A percentile compares a stretch with the other conserved stretches of the same genome.
These are phyloP conservation scores for Drosophila leonis DNA, from an alignment of 2,888 invertebrate genomes.

Conservation along the genomic window DNA sequence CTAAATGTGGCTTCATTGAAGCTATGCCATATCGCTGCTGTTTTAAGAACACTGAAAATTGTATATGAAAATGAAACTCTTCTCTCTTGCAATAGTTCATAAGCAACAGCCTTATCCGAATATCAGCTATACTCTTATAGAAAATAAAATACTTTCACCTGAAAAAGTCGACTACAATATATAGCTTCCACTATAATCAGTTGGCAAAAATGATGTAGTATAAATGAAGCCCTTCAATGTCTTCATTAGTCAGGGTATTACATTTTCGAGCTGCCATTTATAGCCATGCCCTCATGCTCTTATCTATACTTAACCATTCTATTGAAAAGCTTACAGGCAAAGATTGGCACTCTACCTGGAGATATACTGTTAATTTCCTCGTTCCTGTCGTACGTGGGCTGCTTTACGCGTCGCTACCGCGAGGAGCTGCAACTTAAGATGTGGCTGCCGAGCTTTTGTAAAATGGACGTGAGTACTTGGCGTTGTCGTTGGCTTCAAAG, in stretches of 20 bases:
- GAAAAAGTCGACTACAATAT: not conserved
- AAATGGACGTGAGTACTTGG: conserved; percentile 87
- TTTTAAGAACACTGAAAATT: too few relatives aligned
- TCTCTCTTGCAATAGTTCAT: too few relatives aligned
- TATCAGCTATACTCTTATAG: too few relatives aligned
- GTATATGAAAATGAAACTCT: too few relatives aligned
- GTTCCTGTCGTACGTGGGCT: conserved; percentile 97
- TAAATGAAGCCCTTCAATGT: too few relatives aligned
- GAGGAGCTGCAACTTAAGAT: conserved; percentile 91
- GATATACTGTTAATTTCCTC: conserved; percentile 96
- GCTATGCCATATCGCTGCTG: too few relatives aligned
- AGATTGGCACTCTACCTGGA: conserved; percentile 94
- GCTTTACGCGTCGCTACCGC: conserved; percentile 95
- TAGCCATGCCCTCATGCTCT: not conserved
- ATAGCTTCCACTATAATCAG: too few relatives aligned
- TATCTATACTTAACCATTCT: not conserved
- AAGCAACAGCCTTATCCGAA: too few relatives aligned
- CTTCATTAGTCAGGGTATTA: not conserved
- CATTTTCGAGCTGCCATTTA: not conserved
- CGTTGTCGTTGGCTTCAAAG: conserved; percentile 2
- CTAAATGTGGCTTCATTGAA: not conserved
- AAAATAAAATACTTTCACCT: too few relatives aligned
- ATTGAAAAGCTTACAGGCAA: conserved; percentile 88
- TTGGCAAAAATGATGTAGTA: too few relatives aligned
- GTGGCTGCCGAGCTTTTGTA: conserved; percentile 93